Percentiles rank a stretch among this genome's conserved stretches.
Evolutionary conservation across 2,113 vertebrate species (phyloP).

Genomic region (Oreotrochilus melanogaster): DNA sequence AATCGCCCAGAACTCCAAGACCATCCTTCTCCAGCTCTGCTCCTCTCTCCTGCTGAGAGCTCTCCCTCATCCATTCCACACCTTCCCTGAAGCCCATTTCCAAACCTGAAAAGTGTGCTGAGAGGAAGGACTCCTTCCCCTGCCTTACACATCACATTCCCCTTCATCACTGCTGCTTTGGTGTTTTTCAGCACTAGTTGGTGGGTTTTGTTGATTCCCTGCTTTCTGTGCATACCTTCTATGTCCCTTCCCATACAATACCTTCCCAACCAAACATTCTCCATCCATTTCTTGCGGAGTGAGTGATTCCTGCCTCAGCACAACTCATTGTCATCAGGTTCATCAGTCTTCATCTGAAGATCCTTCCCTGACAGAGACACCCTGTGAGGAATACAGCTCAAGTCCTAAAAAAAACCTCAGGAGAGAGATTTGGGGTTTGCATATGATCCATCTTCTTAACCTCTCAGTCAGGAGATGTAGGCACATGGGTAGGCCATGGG

Average conservation of each 20-base stretch:
- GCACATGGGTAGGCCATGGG: rapidly evolving
- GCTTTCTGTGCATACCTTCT: not conserved
- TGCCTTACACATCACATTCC: not conserved
- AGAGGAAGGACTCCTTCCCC: not conserved
- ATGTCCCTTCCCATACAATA: not conserved
- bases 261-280: not conserved
- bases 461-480: not conserved
- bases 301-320: not conserved
- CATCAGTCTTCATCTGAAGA: not conserved
- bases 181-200: not conserved
- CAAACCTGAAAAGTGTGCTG: not conserved
- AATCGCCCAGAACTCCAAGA: not conserved
- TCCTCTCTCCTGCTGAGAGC: not conserved
- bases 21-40: not conserved
- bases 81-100: not conserved
- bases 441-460: rapidly evolving
- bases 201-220: not conserved
- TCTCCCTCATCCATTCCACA: not conserved
- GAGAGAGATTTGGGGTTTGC: not conserved
- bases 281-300: not conserved
- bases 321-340: not conserved
- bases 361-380: not conserved
- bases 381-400: not conserved
- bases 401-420: not conserved
- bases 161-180: not conserved